A percentile compares a stretch with the other conserved stretches of the same genome.
These are phyloP conservation scores for Poecilia latipinna DNA, from an alignment of 2,113 vertebrate species.

Conservation along the genomic window DNA sequence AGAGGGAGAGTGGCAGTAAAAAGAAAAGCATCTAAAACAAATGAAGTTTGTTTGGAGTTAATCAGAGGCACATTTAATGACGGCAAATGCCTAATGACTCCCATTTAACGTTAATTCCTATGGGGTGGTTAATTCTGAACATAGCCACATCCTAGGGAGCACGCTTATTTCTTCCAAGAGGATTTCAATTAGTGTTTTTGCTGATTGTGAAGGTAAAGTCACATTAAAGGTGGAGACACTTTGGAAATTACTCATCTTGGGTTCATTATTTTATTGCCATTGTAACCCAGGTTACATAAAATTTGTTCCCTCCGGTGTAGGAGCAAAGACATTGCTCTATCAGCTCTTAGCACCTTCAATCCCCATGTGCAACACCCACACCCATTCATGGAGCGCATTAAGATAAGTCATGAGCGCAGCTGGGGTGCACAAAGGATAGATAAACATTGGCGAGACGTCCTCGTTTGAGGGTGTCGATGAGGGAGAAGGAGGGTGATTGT, in stretches of 20 bases:
- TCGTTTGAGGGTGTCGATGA: slow-evolving; percentile 27
- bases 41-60: not conserved
- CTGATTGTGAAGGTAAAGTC: not conserved
- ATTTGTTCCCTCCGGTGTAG: not conserved
- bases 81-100: not conserved
- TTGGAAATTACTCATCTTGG: not conserved
- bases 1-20: not conserved
- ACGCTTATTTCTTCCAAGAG: not conserved
- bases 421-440: not conserved
- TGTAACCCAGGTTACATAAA: not conserved
- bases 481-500: slow-evolving; percentile 37
- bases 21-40: not conserved
- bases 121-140: not conserved
- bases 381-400: not conserved
- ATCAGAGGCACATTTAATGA: too few relatives aligned
- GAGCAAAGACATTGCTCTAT: not conserved
- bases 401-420: not conserved
- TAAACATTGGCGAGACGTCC: slow-evolving; percentile 40
- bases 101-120: not conserved
- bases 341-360: not conserved
- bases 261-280: not conserved
- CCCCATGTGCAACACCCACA: not conserved
- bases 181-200: not conserved
- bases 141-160: too few relatives aligned
- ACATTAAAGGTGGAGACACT: too few relatives aligned